phyloP scores from a whole-genome alignment of 2,797 vertebrate species.

The Alosa sapidissima region DNA sequence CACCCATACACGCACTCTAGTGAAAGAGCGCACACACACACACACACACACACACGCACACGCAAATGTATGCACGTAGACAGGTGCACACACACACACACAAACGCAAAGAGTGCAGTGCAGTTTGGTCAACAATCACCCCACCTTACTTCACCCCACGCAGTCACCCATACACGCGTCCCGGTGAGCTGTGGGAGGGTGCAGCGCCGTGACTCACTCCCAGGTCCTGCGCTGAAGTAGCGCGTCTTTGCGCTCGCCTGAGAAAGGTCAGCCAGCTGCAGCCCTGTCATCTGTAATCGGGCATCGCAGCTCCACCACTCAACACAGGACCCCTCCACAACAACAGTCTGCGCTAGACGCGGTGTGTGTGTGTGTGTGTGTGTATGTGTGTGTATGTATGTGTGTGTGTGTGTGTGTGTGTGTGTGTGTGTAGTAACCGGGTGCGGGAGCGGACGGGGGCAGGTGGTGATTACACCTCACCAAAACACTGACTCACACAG shows the following conservation, averaged over 20 bases:
- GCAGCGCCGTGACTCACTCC: neutral
- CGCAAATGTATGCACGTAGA: too few species aligned
- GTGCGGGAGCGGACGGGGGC: neutral
- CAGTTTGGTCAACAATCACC: too few species aligned
- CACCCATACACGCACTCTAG: too few species aligned
- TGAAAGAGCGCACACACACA: too few species aligned
- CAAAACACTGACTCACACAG: slow-evolving; percentile 13
- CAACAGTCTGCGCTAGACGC: neutral
- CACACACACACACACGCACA: too few species aligned
- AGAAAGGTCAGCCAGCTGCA: slow-evolving; percentile 9
- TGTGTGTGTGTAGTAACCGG: neutral
- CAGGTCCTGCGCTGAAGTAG: neutral
- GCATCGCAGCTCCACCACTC: neutral
- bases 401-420: too few species aligned
- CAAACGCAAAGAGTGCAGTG: too few species aligned
- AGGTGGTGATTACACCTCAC: slow-evolving; percentile 4
- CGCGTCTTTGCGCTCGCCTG: neutral
- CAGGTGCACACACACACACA: too few species aligned
- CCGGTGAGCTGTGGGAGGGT: neutral
- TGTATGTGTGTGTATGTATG: too few species aligned
- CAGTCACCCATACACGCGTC: too few species aligned
- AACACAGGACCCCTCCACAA: neutral
- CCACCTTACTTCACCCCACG: too few species aligned
- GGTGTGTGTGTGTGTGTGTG: slow-evolving; percentile 3
- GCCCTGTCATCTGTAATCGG: neutral